Percentiles rank a stretch among this genome's conserved stretches.
Evolutionary conservation across 1,140 invertebrate species (phyloP).

Genomic region (Procambarus virginalis): DNA sequence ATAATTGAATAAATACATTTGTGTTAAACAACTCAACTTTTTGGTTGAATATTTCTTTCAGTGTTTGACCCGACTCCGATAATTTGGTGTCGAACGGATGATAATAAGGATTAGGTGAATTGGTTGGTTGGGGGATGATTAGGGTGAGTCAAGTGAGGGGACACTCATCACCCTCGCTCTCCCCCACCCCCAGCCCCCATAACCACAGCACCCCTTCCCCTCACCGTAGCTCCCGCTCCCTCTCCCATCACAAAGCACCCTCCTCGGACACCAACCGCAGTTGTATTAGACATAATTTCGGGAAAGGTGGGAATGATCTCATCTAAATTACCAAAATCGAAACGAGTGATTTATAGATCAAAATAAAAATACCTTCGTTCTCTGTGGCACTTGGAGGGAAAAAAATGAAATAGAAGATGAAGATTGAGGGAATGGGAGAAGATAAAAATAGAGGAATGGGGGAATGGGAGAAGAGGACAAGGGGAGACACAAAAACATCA

Average conservation of each 20-base stretch:
- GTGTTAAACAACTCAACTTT: too few relatives aligned
- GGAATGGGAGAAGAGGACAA: neutral
- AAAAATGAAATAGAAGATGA: neutral
- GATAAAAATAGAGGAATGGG: neutral
- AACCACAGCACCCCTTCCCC: too few relatives aligned
- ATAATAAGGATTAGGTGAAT: too few relatives aligned
- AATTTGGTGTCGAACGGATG: too few relatives aligned
- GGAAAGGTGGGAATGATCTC: slow-evolving; percentile 30
- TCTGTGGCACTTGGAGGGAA: too few relatives aligned
- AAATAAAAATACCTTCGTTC: neutral
- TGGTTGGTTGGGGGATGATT: too few relatives aligned
- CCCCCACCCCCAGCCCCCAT: too few relatives aligned
- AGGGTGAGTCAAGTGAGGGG: neutral
- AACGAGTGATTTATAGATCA: slow-evolving; percentile 23
- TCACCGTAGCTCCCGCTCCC: neutral
- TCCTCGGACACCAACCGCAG: slow-evolving; percentile 38
- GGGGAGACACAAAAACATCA: neutral
- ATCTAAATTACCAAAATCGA: slow-evolving; percentile 12
- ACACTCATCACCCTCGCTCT: too few relatives aligned
- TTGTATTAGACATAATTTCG: slow-evolving; percentile 29
- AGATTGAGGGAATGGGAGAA: too few relatives aligned
- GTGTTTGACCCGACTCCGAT: too few relatives aligned
- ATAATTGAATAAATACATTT: too few relatives aligned
- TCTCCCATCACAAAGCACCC: neutral
- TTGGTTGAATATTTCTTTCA: too few relatives aligned